Conservation (phyloP, 2,888 invertebrate species). For the Bruchidius siliquastri region DNA sequence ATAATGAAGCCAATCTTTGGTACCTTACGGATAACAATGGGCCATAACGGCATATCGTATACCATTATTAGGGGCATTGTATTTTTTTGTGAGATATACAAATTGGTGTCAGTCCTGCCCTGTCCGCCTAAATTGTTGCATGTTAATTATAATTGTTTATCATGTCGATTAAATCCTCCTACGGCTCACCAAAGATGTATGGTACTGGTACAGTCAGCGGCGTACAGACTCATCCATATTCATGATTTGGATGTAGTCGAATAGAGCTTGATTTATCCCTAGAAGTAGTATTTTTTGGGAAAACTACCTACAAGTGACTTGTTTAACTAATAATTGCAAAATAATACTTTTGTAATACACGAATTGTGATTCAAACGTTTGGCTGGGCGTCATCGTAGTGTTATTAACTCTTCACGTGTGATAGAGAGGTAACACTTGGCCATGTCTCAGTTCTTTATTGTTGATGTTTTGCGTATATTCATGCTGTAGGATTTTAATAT, state of each 20-base stretch:
- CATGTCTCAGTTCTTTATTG: no score
- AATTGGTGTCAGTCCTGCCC: background rate
- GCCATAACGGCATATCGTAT: background rate
- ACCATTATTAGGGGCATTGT: background rate
- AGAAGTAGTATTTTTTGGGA: no score
- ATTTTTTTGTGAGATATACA: background rate
- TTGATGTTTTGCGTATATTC: no score
- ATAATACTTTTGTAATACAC: no score
- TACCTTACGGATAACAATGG: background rate
- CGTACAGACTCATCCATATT: background rate
- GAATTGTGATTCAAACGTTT: no score
- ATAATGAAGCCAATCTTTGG: background rate
- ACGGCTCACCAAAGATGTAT: background rate
- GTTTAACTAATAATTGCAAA: no score
- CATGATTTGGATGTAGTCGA: background rate
- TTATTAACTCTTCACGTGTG: no score
- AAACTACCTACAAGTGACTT: no score
- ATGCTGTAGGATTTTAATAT: no score
- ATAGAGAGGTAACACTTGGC: no score
- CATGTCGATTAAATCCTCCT: background rate
- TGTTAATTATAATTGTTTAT: background rate
- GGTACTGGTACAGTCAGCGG: background rate
- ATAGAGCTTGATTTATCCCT: background rate
- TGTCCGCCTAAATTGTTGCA: background rate
- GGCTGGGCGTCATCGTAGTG: no score